Evolutionary conservation across 2,888 invertebrate genomes (phyloP).

Genomic region (Nephrotoma guestfalica): DNA sequence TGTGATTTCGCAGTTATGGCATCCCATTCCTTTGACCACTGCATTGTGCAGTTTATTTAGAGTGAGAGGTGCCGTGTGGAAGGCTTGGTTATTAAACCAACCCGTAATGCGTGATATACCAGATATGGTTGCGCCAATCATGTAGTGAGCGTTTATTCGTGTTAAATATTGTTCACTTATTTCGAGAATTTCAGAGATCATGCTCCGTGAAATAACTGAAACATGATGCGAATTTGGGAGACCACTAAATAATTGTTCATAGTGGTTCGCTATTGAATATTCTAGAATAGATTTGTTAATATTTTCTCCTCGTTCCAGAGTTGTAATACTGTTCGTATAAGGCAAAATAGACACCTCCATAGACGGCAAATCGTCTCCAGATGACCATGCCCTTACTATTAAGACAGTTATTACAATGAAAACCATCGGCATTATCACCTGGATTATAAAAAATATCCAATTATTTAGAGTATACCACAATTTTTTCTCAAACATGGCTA

Average conservation of each 20-base stretch:
- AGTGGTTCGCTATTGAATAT: not conserved
- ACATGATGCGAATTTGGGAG: not conserved
- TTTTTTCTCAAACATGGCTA: slow-evolving; percentile 46
- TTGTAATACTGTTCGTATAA: not conserved
- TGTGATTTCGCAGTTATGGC: slow-evolving; percentile 11
- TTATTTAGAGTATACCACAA: slow-evolving; percentile 43
- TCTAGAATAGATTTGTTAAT: not conserved
- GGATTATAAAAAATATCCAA: slow-evolving; percentile 29
- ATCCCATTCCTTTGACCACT: slow-evolving; percentile 32
- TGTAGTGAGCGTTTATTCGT: slow-evolving; percentile 35
- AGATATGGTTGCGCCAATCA: slow-evolving; percentile 40
- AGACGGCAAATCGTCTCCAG: not conserved
- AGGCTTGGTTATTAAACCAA: slow-evolving; percentile 68
- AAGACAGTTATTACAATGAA: not conserved
- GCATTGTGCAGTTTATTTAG: slow-evolving; percentile 42
- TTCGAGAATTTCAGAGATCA: not conserved
- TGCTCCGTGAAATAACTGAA: not conserved
- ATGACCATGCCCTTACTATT: not conserved
- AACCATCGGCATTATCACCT: not conserved
- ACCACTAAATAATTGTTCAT: not conserved
- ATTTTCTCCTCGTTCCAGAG: not conserved
- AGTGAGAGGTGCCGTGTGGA: slow-evolving; percentile 48
- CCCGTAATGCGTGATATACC: slow-evolving; percentile 35
- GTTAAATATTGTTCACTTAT: slow-evolving; percentile 36
- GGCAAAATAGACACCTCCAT: not conserved